Base-by-base conservation (phyloP, 2,888 invertebrate species). In the Priocnemis perturbator region DNA sequence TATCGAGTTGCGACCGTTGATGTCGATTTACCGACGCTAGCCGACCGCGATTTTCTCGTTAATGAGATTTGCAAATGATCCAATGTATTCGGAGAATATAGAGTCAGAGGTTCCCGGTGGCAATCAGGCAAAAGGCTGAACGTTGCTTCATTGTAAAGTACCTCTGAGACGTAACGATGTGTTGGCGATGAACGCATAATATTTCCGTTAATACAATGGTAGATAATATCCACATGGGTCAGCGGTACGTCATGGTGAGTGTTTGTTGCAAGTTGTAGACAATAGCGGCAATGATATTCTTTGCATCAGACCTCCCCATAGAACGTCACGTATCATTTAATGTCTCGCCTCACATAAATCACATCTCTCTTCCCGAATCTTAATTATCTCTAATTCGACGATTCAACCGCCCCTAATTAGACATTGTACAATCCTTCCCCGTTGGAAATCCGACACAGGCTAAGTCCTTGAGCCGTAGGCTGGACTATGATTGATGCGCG, bases 1-100 rank as follows among this genome's bases (percentile, higher is more conserved):
- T 60, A 50, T 50, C 50, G 17, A 5, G 50, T 50, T 50, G 50
- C n/a, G 50, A 50, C 50, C 19, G 19, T 50, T 4, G 50, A 50
- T 17, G 19, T 50, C 17, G 50, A 17, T 50, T 37, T 37, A 37
- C 50, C 19, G 4, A 2, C 9, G 19, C 50, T 5, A 50, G 17
- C 7, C 11, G 11, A 37, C 11, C 50, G 19, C 50, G n/a, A 50
- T 50, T 50, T 50, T 50, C 50, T 50, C 19, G 17, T 9, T 50
- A 50, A 50, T 19, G 50, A 50, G 50, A 50, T 19, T 50, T 50
- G 19, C 17, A 50, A 50, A 50, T 50, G 50, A 19, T 19, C 50
- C 50, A 9, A 11, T 9, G 50, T 14, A 26, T 26, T 2, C 26
- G 26, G 11, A 26, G 17, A 55, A 23, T 55, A 11, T 23, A 17